phyloP scores from a whole-genome alignment of 2,888 invertebrate species.

The Lottia gigantea region DNA sequence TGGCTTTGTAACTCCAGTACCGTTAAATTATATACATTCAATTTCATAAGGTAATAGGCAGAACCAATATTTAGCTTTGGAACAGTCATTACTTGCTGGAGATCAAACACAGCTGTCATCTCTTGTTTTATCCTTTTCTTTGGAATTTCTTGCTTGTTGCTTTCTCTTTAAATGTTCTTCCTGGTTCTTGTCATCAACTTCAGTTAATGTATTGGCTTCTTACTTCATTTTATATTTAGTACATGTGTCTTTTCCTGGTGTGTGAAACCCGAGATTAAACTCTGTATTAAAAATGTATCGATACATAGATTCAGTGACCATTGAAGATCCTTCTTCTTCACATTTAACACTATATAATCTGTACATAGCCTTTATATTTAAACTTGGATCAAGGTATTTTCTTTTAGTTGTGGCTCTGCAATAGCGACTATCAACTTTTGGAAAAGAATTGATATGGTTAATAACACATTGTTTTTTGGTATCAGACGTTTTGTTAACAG shows the following conservation, averaged over 20 bases:
- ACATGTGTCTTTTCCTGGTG: slow-evolving; percentile 1
- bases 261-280: neutral
- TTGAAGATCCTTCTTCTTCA: neutral
- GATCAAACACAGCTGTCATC: neutral
- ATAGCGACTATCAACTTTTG: neutral
- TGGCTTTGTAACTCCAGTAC: neutral
- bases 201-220: neutral
- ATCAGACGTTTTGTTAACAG: neutral
- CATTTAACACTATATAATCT: neutral
- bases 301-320: neutral
- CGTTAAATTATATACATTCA: neutral
- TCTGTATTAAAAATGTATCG: neutral
- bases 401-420: neutral
- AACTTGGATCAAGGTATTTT: neutral
- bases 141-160: neutral
- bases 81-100: neutral
- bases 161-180: neutral
- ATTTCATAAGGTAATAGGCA: neutral
- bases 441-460: neutral
- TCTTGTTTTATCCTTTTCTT: neutral
- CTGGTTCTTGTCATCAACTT: neutral
- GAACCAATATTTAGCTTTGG: neutral
- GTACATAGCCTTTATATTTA: neutral
- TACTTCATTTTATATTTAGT: neutral
- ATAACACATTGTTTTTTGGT: neutral